These are phyloP conservation scores for Campopleginae sp. DNA, from an alignment of 2,888 invertebrate genomes.

Conservation along the genomic window DNA sequence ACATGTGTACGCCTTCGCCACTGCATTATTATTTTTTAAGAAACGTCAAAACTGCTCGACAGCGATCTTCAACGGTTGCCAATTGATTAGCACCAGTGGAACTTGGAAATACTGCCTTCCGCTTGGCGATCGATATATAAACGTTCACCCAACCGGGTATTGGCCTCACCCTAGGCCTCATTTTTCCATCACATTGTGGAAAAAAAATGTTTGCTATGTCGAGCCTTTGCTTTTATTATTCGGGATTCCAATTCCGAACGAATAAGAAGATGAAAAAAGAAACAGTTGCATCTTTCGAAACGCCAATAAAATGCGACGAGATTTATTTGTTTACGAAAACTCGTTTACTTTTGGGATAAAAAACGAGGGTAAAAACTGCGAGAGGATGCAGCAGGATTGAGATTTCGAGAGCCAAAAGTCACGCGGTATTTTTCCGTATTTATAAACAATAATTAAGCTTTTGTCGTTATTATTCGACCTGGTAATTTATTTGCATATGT, in stretches of 20 bases:
- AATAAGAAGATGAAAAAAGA: no score
- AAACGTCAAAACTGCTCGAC: no score
- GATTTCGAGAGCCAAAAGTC: neutral
- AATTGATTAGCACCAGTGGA: no score
- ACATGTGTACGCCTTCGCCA: constrained; percentile 28
- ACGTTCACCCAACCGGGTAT: no score
- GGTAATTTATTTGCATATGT: neutral
- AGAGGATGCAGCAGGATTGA: neutral
- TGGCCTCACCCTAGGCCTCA: no score
- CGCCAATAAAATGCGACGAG: no score
- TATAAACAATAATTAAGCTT: neutral
- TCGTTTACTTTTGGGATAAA: neutral
- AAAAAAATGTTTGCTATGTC: neutral
- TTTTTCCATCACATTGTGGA: neutral
- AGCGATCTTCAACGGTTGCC: no score
- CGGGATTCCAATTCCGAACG: no score
- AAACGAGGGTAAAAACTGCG: neutral
- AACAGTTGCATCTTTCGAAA: no score
- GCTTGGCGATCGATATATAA: no score
- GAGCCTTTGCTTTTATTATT: neutral
- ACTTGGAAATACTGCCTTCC: no score
- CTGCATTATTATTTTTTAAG: neutral
- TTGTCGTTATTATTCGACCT: neutral
- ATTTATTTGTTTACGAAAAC: neutral
- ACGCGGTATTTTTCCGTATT: neutral